Conservation (phyloP, 2,797 vertebrate species). For the Pygocentrus nattereri region DNA sequence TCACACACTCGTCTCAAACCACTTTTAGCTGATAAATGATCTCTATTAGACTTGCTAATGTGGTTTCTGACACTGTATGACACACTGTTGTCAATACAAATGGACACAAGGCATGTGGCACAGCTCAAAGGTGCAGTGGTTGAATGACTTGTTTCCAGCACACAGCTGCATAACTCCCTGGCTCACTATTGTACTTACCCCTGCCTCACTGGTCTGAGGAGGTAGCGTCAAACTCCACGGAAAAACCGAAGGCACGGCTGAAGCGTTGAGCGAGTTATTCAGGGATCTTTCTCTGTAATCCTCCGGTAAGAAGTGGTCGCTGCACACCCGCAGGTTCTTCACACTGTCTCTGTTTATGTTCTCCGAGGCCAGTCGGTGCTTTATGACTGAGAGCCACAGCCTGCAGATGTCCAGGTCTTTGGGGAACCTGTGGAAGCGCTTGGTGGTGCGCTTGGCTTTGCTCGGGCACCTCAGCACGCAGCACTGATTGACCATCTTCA, state of each 20-base stretch:
- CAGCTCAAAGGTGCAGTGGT: too few relatives aligned
- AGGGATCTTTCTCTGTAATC: slow-evolving; percentile 9
- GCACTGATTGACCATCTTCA: slow-evolving; percentile 10
- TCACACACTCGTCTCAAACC: background rate
- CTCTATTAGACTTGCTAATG: too few relatives aligned
- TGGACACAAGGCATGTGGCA: too few relatives aligned
- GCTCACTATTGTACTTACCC: background rate
- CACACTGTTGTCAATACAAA: too few relatives aligned
- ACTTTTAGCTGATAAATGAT: too few relatives aligned
- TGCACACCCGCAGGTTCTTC: slow-evolving; percentile 13
- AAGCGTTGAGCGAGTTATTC: background rate
- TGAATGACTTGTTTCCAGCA: too few relatives aligned
- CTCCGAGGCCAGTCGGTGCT: background rate
- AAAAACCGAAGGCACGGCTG: background rate
- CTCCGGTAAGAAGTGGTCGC: slow-evolving; percentile 5
- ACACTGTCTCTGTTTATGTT: slow-evolving; percentile 6
- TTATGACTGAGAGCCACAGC: slow-evolving; percentile 13
- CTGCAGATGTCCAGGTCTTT: background rate
- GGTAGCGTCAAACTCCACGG: background rate
- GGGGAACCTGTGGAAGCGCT: slow-evolving; percentile 21
- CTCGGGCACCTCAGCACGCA: background rate
- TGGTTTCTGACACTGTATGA: too few relatives aligned
- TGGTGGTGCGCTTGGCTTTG: slow-evolving; percentile 1
- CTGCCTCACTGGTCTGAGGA: background rate
- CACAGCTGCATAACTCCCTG: too few relatives aligned